A percentile compares a stretch with the other conserved stretches of the same genome.
phyloP scores from a whole-genome alignment of 2,797 vertebrate genomes.

The Enteromius argenteus region DNA sequence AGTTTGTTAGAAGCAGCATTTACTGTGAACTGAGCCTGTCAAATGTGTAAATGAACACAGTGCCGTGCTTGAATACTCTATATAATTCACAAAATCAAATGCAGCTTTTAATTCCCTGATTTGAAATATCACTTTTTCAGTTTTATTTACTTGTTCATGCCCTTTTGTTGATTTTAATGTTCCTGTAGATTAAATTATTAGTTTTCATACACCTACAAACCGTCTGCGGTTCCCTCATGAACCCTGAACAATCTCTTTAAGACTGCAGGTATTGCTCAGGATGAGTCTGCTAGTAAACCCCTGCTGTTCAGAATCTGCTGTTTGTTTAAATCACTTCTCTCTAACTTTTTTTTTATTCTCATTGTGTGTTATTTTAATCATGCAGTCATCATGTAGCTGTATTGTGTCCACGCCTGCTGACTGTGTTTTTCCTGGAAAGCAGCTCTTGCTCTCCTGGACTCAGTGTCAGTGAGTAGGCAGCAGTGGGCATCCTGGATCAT shows the following conservation, averaged over 20 bases:
- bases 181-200: background rate
- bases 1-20: too few species aligned
- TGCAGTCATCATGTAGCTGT: conserved; percentile 21
- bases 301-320: background rate
- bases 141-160: too few species aligned
- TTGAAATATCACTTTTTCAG: too few species aligned
- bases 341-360: background rate
- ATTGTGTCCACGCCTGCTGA: conserved; percentile 25
- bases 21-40: too few species aligned
- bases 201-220: background rate
- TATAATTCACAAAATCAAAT: too few species aligned
- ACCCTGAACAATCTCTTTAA: background rate
- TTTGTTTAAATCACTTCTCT: background rate
- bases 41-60: too few species aligned
- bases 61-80: too few species aligned
- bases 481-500: conserved; percentile 9
- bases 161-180: background rate
- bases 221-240: background rate
- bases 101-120: too few species aligned
- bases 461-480: background rate
- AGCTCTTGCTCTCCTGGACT: conserved; percentile 15
- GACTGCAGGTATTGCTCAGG: background rate
- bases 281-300: background rate
- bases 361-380: conserved; percentile 28
- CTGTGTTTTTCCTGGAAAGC: conserved; percentile 24